Base-by-base conservation (phyloP, 2,888 invertebrate species). In the Crematogaster levior region DNA sequence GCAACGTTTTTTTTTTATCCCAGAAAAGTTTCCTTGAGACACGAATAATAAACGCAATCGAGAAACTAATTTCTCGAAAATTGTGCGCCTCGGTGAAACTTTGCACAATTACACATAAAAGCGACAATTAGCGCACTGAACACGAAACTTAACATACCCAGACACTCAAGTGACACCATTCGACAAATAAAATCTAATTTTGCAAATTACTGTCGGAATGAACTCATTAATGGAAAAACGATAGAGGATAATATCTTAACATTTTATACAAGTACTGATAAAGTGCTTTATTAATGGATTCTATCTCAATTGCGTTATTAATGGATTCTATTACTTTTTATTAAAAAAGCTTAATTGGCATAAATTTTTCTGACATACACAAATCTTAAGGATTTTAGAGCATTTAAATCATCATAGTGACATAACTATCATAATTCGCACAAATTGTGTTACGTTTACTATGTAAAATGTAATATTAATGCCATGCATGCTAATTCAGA, bases 21-120 rank as follows among this genome's bases (percentile, higher is more conserved):
- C 9, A 6, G 15, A 0, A 37, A 63, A 75, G 48, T 75, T 75
- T 37, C 37, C 46, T 24, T 48, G 12, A 10, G 34, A 48, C 48
- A 24, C 46, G 24, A 27, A 56, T 72, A 72, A 72, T 40, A 72
- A 72, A 72, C 6, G 48, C 48, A 34, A 51, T 65, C 48, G 65
- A 24, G 48, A 48, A 74, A 63, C 46, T 74, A 34, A 65, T 51
- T 70, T 70, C 53, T 70, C 15, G n/a, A 58, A 60, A 72, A 65
- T 65, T 66, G 37, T 37, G 12, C 53, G 40, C 5, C 27, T 18
- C 53, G 37, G 10, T 15, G 4, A 73, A 73, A 60, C 27, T 72
- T 58, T 9, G 24, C 37, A 56, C 12, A 53, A 53, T 4, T 58
- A 37, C 12, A 63, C 10, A 21, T 65, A 37, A 63, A 75, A 1